Evolutionary conservation across 2,797 vertebrate species (phyloP).

Genomic region (Morus bassanus): DNA sequence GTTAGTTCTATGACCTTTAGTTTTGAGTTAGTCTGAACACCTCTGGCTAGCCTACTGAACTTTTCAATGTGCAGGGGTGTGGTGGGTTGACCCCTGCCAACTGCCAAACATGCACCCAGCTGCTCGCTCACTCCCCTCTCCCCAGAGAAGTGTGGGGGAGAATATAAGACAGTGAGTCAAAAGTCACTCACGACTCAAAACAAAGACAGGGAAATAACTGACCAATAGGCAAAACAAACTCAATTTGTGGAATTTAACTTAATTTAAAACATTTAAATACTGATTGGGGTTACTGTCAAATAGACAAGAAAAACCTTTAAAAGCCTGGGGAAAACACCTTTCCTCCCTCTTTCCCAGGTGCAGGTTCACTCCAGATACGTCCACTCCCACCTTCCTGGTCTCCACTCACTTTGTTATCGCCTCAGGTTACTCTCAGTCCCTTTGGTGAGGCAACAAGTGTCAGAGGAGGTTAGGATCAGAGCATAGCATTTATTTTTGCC

Average conservation of each 20-base stretch:
- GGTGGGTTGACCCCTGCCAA: not conserved
- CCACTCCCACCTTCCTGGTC: not conserved
- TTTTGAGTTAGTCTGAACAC: not conserved
- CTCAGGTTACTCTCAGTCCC: not conserved
- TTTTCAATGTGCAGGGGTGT: rapidly evolving
- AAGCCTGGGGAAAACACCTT: not conserved
- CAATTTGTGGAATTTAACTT: not conserved
- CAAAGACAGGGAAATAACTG: not conserved
- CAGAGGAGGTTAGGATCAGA: not conserved
- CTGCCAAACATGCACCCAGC: not conserved
- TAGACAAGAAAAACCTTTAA: not conserved
- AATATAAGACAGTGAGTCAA: not conserved
- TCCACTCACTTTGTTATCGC: not conserved
- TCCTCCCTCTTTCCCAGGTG: not conserved
- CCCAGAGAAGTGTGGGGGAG: not conserved
- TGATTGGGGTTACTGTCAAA: not conserved
- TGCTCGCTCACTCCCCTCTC: not conserved
- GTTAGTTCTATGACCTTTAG: not conserved
- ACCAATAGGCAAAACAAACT: not conserved
- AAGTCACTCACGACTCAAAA: not conserved
- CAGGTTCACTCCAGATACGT: not conserved
- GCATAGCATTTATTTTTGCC: not conserved
- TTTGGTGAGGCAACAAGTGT: not conserved
- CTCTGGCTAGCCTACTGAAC: not conserved
- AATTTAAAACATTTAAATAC: not conserved